Conservation (phyloP, 1,140 invertebrate genomes). For the Polypedilum vanderplanki region DNA sequence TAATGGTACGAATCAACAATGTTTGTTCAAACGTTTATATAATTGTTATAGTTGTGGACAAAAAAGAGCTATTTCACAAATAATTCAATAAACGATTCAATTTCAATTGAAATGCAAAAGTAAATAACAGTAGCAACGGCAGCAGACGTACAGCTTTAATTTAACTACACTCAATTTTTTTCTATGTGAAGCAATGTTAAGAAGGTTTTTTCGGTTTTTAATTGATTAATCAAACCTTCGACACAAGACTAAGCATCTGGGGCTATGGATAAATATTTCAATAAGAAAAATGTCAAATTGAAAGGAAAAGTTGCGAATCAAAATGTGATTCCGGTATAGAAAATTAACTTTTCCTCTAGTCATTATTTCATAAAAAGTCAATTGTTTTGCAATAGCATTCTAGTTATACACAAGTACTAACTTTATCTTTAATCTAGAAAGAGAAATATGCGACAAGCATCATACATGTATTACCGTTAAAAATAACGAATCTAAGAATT, state of each 20-base stretch:
- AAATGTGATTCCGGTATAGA: constrained; percentile 17
- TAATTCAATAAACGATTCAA: not conserved
- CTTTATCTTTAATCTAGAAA: not conserved
- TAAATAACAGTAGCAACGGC: too few relatives aligned
- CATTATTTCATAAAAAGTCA: too few relatives aligned
- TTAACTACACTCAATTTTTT: too few relatives aligned
- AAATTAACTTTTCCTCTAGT: not conserved
- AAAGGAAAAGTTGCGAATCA: not conserved
- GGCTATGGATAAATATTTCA: not conserved
- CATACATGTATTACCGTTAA: not conserved
- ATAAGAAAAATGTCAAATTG: not conserved
- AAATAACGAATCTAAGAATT: constrained; percentile 2
- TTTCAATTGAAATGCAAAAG: not conserved
- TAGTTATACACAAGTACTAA: too few relatives aligned
- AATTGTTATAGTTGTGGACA: not conserved
- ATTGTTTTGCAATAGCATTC: too few relatives aligned
- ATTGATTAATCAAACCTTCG: not conserved
- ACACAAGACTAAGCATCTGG: not conserved
- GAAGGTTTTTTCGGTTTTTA: not conserved
- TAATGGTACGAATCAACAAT: constrained; percentile 10
- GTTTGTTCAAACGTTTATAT: not conserved
- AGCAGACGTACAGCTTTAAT: too few relatives aligned
- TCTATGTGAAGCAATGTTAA: not conserved
- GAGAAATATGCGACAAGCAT: not conserved
- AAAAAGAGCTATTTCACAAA: not conserved